Conservation (phyloP, 2,797 vertebrate species). For the Syngnathus acus region DNA sequence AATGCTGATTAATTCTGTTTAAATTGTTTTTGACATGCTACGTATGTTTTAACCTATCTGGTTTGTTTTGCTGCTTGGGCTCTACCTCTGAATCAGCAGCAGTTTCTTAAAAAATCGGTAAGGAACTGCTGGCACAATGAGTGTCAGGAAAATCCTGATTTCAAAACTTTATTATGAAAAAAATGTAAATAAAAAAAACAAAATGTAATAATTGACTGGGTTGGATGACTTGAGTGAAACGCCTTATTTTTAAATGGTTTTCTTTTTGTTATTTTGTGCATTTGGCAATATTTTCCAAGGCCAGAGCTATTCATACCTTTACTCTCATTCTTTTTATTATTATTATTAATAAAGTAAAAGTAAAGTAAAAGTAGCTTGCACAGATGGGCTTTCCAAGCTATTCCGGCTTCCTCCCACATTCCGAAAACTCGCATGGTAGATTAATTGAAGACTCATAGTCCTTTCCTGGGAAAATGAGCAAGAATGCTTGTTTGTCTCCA, state of each 20-base stretch:
- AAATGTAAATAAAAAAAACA: not conserved
- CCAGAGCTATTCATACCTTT: too few species aligned
- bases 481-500: too few species aligned
- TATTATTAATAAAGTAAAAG: too few species aligned
- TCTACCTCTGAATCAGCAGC: constrained; percentile 70
- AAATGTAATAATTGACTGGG: not conserved
- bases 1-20: not conserved
- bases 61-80: constrained; percentile 62
- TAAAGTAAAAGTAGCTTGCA: too few species aligned
- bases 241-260: not conserved
- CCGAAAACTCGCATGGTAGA: too few species aligned
- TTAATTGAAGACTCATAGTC: too few species aligned
- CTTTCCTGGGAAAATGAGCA: too few species aligned
- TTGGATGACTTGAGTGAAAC: not conserved
- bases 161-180: not conserved
- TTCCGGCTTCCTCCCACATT: too few species aligned
- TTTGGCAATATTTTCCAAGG: too few species aligned
- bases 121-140: constrained; percentile 43
- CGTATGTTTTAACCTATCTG: constrained; percentile 63
- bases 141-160: not conserved
- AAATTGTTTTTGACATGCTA: constrained; percentile 24
- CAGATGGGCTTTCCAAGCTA: too few species aligned
- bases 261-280: too few species aligned
- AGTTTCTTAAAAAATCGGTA: constrained; percentile 75
- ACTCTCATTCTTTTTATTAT: too few species aligned